Conservation (phyloP, 2,113 vertebrate genomes). For the Haplotaxodon microlepis region DNA sequence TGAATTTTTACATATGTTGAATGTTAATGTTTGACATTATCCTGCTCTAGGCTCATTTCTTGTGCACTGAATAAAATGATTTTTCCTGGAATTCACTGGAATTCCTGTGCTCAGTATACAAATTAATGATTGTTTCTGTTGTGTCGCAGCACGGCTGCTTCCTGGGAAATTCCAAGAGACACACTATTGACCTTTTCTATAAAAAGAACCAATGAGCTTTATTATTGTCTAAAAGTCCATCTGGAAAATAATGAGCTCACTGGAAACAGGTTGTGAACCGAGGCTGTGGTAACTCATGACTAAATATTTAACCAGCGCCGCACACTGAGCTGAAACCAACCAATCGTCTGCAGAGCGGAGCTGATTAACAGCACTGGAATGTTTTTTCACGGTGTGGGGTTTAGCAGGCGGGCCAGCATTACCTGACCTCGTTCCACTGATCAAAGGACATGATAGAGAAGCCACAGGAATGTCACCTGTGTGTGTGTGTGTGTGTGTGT, state of each 20-base stretch:
- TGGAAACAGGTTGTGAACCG: not conserved
- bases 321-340: not conserved
- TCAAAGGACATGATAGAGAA: constrained; percentile 28
- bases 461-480: constrained; percentile 31
- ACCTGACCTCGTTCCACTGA: constrained; percentile 3
- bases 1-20: not conserved
- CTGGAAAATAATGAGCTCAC: not conserved
- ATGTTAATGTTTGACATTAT: not conserved
- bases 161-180: not conserved
- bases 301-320: not conserved
- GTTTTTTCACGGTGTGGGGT: constrained; percentile 37
- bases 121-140: not conserved
- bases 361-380: constrained; percentile 45
- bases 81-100: not conserved
- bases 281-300: not conserved
- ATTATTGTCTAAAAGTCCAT: not conserved
- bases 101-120: not conserved
- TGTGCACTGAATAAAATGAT: not conserved
- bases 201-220: not conserved
- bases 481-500: not conserved
- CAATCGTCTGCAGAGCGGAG: not conserved
- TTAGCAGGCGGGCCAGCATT: constrained; percentile 7
- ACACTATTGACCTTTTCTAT: not conserved
- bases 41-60: not conserved
- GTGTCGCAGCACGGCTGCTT: not conserved